Conservation (phyloP, 2,113 vertebrate genomes). For the Cromileptes altivelis region DNA sequence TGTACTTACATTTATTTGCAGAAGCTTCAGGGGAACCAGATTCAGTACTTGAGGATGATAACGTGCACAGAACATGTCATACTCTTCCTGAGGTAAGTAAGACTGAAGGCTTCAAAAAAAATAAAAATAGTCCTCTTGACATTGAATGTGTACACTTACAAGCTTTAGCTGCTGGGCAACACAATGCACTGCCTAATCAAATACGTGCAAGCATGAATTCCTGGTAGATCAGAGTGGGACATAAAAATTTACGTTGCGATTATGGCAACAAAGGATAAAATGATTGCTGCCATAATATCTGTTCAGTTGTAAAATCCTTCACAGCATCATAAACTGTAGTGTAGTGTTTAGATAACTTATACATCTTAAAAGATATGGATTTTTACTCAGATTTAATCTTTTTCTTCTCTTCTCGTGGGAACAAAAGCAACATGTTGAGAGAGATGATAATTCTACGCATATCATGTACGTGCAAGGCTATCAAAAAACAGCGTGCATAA, state of each 20-base stretch:
- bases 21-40: background rate
- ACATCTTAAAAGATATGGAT: background rate
- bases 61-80: background rate
- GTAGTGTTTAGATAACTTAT: background rate
- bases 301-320: background rate
- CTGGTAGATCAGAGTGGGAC: background rate
- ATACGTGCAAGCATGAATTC: background rate
- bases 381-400: too few relatives aligned
- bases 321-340: background rate
- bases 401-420: background rate
- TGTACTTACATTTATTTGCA: background rate
- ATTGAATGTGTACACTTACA: background rate
- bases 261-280: background rate
- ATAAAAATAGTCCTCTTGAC: background rate
- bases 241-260: background rate
- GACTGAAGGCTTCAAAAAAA: background rate
- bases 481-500: too few relatives aligned
- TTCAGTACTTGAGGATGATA: background rate
- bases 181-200: background rate
- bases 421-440: too few relatives aligned
- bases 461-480: too few relatives aligned
- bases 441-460: too few relatives aligned
- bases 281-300: background rate
- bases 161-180: background rate
- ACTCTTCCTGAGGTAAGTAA: background rate